Evolutionary conservation across 2,888 invertebrate genomes (phyloP).

Genomic region (Perizoma affinitatum): DNA sequence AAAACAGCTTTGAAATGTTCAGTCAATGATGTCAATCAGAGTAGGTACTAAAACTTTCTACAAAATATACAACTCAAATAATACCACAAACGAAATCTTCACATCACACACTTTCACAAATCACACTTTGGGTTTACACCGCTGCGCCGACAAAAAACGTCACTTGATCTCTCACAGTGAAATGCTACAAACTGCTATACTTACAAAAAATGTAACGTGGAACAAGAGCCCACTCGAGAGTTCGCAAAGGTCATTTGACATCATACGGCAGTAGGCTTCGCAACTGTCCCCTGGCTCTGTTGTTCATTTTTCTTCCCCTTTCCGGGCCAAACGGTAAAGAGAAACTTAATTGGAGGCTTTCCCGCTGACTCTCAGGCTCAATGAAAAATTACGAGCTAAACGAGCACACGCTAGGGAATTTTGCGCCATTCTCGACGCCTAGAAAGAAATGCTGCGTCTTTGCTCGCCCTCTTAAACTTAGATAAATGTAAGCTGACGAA

Average conservation of each 20-base stretch:
- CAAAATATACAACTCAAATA: too few species aligned
- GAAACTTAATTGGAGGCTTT: constrained; percentile 84
- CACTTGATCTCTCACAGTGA: constrained; percentile 35
- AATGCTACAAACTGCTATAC: constrained; percentile 42
- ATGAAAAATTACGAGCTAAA: constrained; percentile 84
- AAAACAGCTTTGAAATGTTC: too few species aligned
- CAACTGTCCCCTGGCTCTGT: constrained; percentile 69
- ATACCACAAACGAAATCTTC: constrained; percentile 14
- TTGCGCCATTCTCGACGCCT: constrained; percentile 66
- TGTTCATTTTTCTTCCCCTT: constrained; percentile 80
- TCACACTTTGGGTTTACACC: constrained; percentile 32
- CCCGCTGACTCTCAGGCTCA: constrained; percentile 78
- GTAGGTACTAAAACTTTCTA: too few species aligned
- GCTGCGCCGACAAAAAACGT: constrained; percentile 30
- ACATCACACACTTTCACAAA: constrained; percentile 20
- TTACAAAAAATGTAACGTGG: constrained; percentile 42
- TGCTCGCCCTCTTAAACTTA: constrained; percentile 63
- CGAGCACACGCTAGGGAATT: constrained; percentile 81
- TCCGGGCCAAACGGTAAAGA: constrained; percentile 78
- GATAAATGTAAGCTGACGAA: constrained; percentile 72
- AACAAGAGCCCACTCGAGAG: constrained; percentile 48
- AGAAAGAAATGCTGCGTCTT: constrained; percentile 71
- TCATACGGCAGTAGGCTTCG: constrained; percentile 57
- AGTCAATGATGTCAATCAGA: too few species aligned
- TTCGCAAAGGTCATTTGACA: constrained; percentile 60